Conservation (phyloP, 2,113 vertebrate genomes). For the Plecotus auritus region DNA sequence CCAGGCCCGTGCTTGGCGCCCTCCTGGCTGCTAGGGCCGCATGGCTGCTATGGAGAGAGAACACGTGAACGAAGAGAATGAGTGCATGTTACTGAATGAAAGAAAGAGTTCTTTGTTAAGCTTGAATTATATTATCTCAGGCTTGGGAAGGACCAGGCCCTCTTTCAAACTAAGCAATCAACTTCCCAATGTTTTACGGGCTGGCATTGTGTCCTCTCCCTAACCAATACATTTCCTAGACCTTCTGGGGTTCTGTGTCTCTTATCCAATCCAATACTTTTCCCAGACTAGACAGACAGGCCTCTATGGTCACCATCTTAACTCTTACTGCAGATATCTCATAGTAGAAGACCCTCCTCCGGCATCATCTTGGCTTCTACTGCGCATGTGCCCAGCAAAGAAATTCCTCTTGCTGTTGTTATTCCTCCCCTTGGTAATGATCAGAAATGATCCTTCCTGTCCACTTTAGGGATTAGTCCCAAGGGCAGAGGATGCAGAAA, state of each 20-base stretch:
- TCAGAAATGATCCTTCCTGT: not conserved
- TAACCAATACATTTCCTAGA: not conserved
- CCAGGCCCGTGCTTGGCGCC: not conserved
- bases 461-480: not conserved
- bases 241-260: not conserved
- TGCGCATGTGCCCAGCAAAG: not conserved
- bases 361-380: not conserved
- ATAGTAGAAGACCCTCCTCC: too few relatives aligned
- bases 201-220: not conserved
- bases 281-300: not conserved
- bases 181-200: not conserved
- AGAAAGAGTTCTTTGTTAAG: not conserved
- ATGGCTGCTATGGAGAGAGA: not conserved
- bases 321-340: not conserved
- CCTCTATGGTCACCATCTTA: not conserved
- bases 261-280: not conserved
- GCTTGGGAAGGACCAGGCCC: not conserved
- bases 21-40: too few relatives aligned
- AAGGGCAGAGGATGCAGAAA: not conserved
- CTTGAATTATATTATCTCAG: not conserved
- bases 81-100: not conserved
- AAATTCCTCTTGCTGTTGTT: not conserved
- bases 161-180: not conserved
- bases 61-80: not conserved
- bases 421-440: not conserved